Conservation (phyloP, 2,888 invertebrate species). For the Polymixis lichenea region DNA sequence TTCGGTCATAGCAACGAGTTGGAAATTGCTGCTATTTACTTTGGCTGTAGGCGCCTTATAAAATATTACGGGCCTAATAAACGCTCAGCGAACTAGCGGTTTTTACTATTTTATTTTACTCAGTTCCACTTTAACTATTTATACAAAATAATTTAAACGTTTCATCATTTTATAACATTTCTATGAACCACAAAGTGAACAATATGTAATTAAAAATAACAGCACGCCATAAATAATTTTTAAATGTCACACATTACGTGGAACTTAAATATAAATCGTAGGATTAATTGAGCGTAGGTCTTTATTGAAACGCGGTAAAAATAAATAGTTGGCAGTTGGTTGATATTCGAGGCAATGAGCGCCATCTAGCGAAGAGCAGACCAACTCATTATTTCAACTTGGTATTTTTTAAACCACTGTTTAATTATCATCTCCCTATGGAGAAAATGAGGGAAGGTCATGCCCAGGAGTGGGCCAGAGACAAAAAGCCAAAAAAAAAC, state of each 20-base stretch:
- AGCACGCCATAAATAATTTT: slow-evolving; percentile 8
- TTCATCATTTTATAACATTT: neutral
- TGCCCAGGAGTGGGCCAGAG: no score
- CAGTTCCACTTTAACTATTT: neutral
- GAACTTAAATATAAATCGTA: slow-evolving; percentile 25
- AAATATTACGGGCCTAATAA: neutral
- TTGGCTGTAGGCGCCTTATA: slow-evolving; percentile 55
- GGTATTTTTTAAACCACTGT: neutral
- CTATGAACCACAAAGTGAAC: neutral
- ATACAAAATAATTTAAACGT: neutral
- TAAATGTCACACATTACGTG: slow-evolving; percentile 18
- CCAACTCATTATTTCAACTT: neutral
- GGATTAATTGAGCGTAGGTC: slow-evolving; percentile 19
- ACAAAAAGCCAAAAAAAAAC: neutral
- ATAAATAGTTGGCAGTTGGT: slow-evolving; percentile 33
- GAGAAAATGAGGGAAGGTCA: neutral
- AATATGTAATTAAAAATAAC: neutral
- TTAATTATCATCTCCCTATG: neutral
- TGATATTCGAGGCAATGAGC: slow-evolving; percentile 1
- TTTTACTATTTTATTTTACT: neutral
- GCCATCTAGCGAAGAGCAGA: slow-evolving; percentile 37
- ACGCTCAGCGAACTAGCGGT: neutral
- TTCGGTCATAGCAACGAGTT: slow-evolving; percentile 54
- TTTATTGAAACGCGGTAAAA: slow-evolving; percentile 9
- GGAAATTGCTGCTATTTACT: slow-evolving; percentile 52